Evolutionary conservation across 2,113 vertebrate genomes (phyloP), one percentile per base, ranked within the genome.

Genomic region (Bolborhynchus lineola): DNA sequence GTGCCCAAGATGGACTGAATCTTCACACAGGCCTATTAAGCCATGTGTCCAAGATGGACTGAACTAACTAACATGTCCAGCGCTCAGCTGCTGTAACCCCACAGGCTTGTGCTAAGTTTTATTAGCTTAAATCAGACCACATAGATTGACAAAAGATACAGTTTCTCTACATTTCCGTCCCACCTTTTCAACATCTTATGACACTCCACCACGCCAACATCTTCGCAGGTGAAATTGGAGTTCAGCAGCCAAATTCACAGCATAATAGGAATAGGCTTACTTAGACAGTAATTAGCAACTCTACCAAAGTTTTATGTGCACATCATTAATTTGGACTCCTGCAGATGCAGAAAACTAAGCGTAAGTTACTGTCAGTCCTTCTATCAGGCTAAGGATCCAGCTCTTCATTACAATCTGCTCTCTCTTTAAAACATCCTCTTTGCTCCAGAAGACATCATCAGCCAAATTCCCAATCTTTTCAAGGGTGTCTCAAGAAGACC

Each of bases 11-110:
- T 93, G 95, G 89, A 94, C 94, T 85, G 71, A 55, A 65, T 88
- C 39, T 97, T 97, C 97, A 97, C 93, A 97, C 97, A 97, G 96
- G 76, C 93, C 96, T 95, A 97, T 97, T 96, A 97, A 95, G 90
- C 97, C 96, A 91, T 96, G 96, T 97, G 97, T 90, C 94, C 94
- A 96, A 69, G 96, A 98, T 93, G 95, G 89, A 94, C 94, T 85
- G 71, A 55, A 65, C 86, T 24, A 3, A 93, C 82, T 93, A 92
- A 44, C 55, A 89, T 72, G 90, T 95, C 87, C 64, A 97, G 92
- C 69, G 50, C 1, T 6, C 98, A 98, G 98, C 97, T 98, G 98
- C 88, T 88, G 64, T 90, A 95, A 95, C 82, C 35, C 92, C 95
- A 90, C 5, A 33, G 90, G 77, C 75, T 82, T 0, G 1, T 91